Percentiles rank a stretch among this genome's conserved stretches.
Conservation (phyloP, 2,113 vertebrate species). For the Orientallactaga bullata region DNA sequence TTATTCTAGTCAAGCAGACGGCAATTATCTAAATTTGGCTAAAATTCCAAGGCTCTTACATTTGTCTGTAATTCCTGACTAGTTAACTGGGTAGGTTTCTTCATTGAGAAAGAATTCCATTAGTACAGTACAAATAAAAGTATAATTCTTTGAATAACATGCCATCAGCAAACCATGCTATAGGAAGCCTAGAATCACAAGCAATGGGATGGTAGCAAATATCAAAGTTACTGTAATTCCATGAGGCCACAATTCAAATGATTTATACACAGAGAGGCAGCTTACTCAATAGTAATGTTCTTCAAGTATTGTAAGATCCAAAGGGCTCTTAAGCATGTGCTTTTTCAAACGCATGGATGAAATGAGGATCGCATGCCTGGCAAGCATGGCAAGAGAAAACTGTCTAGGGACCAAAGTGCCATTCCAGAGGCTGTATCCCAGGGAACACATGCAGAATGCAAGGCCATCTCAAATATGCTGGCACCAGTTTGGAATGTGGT, state of each 20-base stretch:
- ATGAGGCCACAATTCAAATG: conserved; percentile 72
- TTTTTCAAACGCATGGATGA: conserved; percentile 67
- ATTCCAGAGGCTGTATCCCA: conserved; percentile 34
- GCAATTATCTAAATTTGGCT: conserved; percentile 53
- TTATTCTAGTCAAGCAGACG: conserved; percentile 45
- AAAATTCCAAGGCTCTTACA: conserved; percentile 49
- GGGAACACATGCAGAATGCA: conserved; percentile 89
- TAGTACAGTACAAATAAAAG: conserved; percentile 45
- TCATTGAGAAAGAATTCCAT: conserved; percentile 61
- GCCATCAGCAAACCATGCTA: conserved; percentile 74
- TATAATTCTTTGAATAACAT: conserved; percentile 54
- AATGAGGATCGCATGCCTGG: conserved; percentile 69
- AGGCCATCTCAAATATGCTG: conserved; percentile 93
- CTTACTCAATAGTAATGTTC: conserved; percentile 13
- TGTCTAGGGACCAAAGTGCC: conserved; percentile 38
- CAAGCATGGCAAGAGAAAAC: conserved; percentile 43
- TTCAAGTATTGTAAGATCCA: background rate
- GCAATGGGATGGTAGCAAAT: conserved; percentile 71
- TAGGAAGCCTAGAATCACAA: conserved; percentile 69
- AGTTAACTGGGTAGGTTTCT: conserved; percentile 29
- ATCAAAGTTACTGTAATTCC: conserved; percentile 78
- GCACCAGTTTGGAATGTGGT: conserved; percentile 87
- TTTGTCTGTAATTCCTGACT: conserved; percentile 32
- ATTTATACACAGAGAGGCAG: conserved; percentile 51
- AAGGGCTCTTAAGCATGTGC: conserved; percentile 67